Percentiles rank a stretch among this genome's conserved stretches.
These are phyloP conservation scores for Thripadectes ignobilis DNA, from an alignment of 2,797 vertebrate species.

Conservation along the genomic window DNA sequence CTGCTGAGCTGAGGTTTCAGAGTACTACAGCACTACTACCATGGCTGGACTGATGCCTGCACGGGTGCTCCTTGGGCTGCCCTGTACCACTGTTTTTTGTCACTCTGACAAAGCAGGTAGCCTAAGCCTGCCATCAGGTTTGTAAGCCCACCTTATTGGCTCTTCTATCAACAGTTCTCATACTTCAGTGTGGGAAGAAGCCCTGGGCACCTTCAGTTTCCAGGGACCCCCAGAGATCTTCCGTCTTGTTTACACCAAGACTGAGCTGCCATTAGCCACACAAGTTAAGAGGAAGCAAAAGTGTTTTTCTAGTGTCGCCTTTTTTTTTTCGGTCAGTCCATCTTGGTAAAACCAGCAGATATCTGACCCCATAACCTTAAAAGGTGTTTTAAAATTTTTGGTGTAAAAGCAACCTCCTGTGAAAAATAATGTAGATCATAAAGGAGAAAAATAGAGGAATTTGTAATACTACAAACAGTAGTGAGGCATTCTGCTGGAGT, in stretches of 20 bases:
- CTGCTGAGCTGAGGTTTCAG: background rate
- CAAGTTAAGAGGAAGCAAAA: background rate
- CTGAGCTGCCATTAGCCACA: background rate
- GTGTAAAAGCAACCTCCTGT: background rate
- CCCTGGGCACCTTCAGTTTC: background rate
- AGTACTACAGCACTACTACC: background rate
- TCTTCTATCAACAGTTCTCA: background rate
- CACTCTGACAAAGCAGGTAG: background rate
- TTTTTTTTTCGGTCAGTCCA: background rate
- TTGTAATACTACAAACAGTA: background rate
- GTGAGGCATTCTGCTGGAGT: background rate
- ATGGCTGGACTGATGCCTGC: background rate
- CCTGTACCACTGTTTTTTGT: background rate
- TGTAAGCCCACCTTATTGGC: background rate
- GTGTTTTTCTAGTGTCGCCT: background rate
- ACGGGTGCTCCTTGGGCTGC: background rate
- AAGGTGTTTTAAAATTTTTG: background rate
- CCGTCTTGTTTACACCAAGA: accelerated
- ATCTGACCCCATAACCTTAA: background rate
- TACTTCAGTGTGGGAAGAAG: background rate
- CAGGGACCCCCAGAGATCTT: background rate
- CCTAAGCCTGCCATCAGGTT: background rate
- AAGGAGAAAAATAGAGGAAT: background rate
- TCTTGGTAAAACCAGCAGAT: background rate
- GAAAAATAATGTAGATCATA: background rate